These are phyloP conservation scores for Tetramorium simillimum DNA, from an alignment of 1,140 invertebrate species.

Conservation along the genomic window DNA sequence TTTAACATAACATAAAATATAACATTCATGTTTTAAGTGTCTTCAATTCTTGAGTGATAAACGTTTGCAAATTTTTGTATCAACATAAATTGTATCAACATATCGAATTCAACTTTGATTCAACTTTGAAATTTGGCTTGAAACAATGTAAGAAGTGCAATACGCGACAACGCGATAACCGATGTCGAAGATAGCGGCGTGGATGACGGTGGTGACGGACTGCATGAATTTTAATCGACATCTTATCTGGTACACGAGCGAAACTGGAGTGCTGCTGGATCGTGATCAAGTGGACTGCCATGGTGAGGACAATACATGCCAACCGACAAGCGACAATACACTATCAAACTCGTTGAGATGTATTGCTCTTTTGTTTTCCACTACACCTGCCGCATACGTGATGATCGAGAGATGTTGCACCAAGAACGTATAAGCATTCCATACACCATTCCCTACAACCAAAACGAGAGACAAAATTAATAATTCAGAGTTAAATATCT, in stretches of 20 bases:
- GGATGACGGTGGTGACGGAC: conserved; percentile 54
- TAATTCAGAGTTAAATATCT: background rate
- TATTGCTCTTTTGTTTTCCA: conserved; percentile 82
- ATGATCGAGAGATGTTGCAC: background rate
- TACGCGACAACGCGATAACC: conserved; percentile 66
- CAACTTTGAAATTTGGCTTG: conserved; percentile 38
- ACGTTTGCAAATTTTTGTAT: conserved; percentile 28
- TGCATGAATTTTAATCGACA: conserved; percentile 85
- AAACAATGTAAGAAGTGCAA: conserved; percentile 65
- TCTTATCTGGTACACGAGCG: conserved; percentile 79
- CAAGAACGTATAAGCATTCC: background rate
- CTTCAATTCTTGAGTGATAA: background rate
- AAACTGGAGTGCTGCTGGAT: conserved; percentile 76
- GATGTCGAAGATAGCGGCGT: background rate
- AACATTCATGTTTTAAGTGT: background rate
- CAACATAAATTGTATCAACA: conserved; percentile 61
- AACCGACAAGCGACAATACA: conserved; percentile 83
- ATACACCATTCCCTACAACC: background rate
- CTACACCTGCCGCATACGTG: conserved; percentile 71
- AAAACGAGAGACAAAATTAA: conserved; percentile 1
- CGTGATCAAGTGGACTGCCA: conserved; percentile 84
- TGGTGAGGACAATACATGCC: conserved; percentile 83
- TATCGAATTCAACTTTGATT: conserved; percentile 41
- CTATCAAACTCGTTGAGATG: conserved; percentile 81
- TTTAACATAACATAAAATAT: background rate